These are phyloP conservation scores for Drosophila pandora DNA, from an alignment of 1,140 invertebrate genomes.

Conservation along the genomic window DNA sequence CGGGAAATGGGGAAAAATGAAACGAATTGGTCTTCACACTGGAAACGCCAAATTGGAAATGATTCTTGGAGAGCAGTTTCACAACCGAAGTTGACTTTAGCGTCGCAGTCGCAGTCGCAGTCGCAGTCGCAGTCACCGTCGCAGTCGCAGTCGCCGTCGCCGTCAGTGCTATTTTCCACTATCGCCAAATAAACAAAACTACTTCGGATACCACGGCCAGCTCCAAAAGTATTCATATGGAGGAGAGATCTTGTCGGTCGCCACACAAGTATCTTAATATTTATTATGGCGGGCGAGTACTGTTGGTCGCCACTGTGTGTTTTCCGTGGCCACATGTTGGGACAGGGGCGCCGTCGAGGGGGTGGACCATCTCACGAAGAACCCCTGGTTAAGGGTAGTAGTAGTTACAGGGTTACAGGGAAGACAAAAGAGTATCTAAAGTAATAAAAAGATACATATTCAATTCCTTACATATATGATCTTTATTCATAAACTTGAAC, in stretches of 20 bases:
- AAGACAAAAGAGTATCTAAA: too few relatives aligned
- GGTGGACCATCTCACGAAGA: neutral
- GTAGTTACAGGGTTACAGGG: too few relatives aligned
- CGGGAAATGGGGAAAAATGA: constrained; percentile 27
- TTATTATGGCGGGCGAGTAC: neutral
- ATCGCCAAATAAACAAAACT: neutral
- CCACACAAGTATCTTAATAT: neutral
- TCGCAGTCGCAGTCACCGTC: neutral
- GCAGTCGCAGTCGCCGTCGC: constrained; percentile 1
- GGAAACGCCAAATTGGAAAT: constrained; percentile 82
- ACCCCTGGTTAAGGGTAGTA: neutral
- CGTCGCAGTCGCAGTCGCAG: constrained; percentile 13
- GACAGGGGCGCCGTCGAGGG: too few relatives aligned
- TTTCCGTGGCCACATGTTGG: neutral
- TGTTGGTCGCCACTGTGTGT: neutral
- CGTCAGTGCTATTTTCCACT: neutral
- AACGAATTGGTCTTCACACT: constrained; percentile 81
- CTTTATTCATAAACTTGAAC: too few relatives aligned
- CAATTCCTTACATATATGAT: too few relatives aligned
- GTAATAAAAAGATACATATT: too few relatives aligned
- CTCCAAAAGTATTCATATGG: too few relatives aligned
- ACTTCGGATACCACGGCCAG: neutral
- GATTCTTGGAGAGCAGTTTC: constrained; percentile 39
- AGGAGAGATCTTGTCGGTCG: too few relatives aligned
- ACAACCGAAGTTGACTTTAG: constrained; percentile 33